phyloP scores from a whole-genome alignment of 2,797 vertebrate species.

The Forpus xanthops region DNA sequence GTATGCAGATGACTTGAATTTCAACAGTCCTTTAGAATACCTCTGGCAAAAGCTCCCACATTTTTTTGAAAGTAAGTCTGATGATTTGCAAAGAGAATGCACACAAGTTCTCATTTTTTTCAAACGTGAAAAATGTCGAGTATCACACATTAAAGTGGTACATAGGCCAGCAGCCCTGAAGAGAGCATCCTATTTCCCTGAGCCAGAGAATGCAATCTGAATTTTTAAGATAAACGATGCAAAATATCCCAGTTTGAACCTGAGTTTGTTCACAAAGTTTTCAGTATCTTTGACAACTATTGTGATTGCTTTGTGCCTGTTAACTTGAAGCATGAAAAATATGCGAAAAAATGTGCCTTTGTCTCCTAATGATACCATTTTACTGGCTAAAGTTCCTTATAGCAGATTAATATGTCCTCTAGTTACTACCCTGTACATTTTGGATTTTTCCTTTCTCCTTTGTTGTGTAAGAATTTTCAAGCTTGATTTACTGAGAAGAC shows the following conservation, averaged over 20 bases:
- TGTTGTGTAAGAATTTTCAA: neutral
- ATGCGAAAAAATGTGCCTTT: neutral
- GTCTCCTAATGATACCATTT: neutral
- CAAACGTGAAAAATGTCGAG: neutral
- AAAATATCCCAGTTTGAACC: neutral
- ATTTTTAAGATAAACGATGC: neutral
- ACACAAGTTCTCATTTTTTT: neutral
- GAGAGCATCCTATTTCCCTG: neutral
- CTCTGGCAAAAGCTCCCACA: neutral
- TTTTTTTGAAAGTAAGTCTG: neutral
- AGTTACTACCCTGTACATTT: neutral
- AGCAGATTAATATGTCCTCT: neutral
- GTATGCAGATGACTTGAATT: constrained; percentile 29
- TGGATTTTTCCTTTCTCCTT: neutral
- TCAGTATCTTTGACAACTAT: neutral
- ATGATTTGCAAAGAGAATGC: neutral
- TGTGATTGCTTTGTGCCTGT: neutral
- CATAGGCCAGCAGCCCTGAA: neutral
- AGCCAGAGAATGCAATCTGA: neutral
- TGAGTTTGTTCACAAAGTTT: neutral
- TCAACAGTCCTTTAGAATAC: neutral
- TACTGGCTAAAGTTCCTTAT: neutral
- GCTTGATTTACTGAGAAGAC: neutral
- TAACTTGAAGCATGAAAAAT: neutral
- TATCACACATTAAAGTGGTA: neutral